These are phyloP conservation scores for Tenthredo mesomela DNA, from an alignment of 2,888 invertebrate genomes.

Conservation along the genomic window DNA sequence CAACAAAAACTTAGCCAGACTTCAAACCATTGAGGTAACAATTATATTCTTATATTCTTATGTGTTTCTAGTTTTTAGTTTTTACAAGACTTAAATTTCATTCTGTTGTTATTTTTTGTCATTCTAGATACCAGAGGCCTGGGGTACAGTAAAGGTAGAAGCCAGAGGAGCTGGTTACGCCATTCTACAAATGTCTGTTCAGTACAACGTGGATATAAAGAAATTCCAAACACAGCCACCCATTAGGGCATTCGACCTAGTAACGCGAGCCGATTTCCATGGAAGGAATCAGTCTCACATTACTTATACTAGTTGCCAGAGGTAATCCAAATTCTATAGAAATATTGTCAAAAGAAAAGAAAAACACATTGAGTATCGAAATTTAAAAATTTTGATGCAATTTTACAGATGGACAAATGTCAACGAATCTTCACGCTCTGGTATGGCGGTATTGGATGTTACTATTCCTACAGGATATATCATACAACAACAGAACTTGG, in stretches of 20 bases:
- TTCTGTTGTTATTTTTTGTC: conserved; percentile 50
- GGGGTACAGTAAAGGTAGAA: conserved; percentile 96
- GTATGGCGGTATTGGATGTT: conserved; percentile 93
- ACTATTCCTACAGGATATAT: conserved; percentile 95
- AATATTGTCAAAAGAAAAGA: neutral
- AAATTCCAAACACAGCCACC: conserved; percentile 93
- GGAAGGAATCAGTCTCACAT: conserved; percentile 97
- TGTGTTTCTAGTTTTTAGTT: neutral
- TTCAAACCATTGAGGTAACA: conserved; percentile 88
- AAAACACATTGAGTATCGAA: too few species aligned
- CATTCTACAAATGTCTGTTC: conserved; percentile 94
- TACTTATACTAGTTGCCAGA: conserved; percentile 91
- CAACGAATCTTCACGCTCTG: conserved; percentile 90
- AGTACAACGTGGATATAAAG: conserved; percentile 93
- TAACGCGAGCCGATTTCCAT: conserved; percentile 87
- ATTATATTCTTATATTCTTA: conserved; percentile 6
- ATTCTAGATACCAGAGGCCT: conserved; percentile 92
- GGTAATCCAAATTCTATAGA: conserved; percentile 79
- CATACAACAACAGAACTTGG: conserved; percentile 93
- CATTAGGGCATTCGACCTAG: conserved; percentile 88
- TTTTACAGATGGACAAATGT: conserved; percentile 86
- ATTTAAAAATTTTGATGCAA: neutral
- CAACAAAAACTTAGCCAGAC: conserved; percentile 87
- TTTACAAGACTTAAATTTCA: neutral
- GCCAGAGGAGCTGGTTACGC: conserved; percentile 97